These are phyloP conservation scores for Nomada lathburiana DNA, from an alignment of 2,888 invertebrate genomes.

Conservation along the genomic window DNA sequence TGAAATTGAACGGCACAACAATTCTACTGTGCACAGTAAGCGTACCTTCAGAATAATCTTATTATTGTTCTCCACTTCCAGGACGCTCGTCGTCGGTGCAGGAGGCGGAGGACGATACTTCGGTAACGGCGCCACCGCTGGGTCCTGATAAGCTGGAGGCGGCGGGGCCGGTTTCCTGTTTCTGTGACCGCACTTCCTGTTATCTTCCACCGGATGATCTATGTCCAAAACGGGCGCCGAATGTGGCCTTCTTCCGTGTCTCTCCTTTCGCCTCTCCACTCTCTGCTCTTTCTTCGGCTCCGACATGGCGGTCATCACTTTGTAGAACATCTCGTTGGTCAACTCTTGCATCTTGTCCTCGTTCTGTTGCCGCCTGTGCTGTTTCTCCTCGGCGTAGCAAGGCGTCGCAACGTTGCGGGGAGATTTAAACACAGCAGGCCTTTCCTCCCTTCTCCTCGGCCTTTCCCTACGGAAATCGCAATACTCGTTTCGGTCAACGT, in stretches of 20 bases:
- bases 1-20: too few relatives aligned
- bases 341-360: constrained; percentile 64
- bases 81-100: constrained; percentile 67
- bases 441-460: constrained; percentile 50
- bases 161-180: constrained; percentile 72
- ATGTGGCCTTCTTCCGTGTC: constrained; percentile 75
- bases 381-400: constrained; percentile 58
- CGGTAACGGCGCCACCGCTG: constrained; percentile 65
- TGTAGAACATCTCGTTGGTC: constrained; percentile 75
- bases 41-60: constrained; percentile 75
- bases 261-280: constrained; percentile 67
- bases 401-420: constrained; percentile 58
- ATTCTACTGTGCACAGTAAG: not conserved
- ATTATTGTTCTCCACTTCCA: constrained; percentile 79
- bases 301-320: constrained; percentile 72
- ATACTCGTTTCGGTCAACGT: constrained; percentile 71
- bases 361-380: constrained; percentile 53
- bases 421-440: constrained; percentile 51
- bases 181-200: constrained; percentile 70
- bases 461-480: constrained; percentile 67
- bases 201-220: constrained; percentile 68
- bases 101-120: constrained; percentile 68
- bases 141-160: constrained; percentile 75
- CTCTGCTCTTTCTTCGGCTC: constrained; percentile 67
- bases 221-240: constrained; percentile 79